Base-by-base conservation (phyloP, 2,113 vertebrate species). In the Lonchura striata region DNA sequence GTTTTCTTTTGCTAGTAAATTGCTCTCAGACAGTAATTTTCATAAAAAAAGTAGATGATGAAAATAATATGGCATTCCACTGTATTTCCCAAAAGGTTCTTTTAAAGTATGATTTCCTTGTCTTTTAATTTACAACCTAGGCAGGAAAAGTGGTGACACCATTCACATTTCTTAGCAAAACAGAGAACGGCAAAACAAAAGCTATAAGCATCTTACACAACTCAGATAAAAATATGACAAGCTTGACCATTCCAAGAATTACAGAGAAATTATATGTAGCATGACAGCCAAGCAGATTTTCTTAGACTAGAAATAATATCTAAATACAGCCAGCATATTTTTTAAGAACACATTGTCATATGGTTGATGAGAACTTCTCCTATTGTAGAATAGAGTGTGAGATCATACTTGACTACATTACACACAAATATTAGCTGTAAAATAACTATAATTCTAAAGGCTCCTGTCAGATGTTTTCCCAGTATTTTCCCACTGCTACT, bases 1-100 rank as follows among this genome's bases (percentile, higher is more conserved):
- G 28, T 15, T 74, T 47, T 70, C 28, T 69, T 80, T 28, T 65
- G 20, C 12, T 65, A 46, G 42, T 65, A 63, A 61, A 50, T 13
- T 69, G 22, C 7, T 65, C 49, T 63, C 56, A 27, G 42, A 47
- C 3, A 61, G 7, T 18, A 28, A 56, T 44, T n/a, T 92, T 61
- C 30, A 72, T 3, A 63, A n/a, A n/a, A n/a, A n/a, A n/a, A 7
- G 8, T 25, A 41, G 30, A 47, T 41, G 23, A 53, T 0, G 0
- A 46, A 82, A 80, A 86, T 65, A n/a, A 46, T 7, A 30, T 0
- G 15, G 6, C 11, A 47, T 41, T 78, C 8, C 16, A 74, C 33
- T 72, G 1, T 44, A 30, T 79, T 60, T 75, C 71, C 49, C 28
- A 72, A 60, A 76, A 50, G 7, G 5, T 27, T 82, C 10, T 53